Evolutionary conservation across 2,113 vertebrate species (phyloP), one percentile per base, ranked within the genome.

Genomic region (Tautogolabrus adspersus): DNA sequence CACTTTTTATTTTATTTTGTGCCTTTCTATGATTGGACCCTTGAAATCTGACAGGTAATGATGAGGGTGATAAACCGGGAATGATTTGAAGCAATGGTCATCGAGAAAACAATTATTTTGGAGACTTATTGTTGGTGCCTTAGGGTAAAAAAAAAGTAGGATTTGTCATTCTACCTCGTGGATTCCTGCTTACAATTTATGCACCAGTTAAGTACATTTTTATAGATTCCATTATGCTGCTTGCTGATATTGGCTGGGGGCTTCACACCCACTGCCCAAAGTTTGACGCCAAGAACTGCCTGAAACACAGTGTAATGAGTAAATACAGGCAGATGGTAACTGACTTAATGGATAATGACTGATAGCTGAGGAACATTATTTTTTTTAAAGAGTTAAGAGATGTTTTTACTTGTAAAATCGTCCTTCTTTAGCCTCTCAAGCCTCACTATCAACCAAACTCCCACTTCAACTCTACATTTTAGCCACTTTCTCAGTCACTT

Each of bases 401-500:
- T n/a, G n/a, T n/a, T n/a, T n/a, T n/a, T n/a, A n/a, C n/a, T n/a
- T 40, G 38, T 40, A 40, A 40, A 40, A 40, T 40, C 38, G 2
- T 40, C 38, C 10, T 42, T 42, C 40, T 42, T 42, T 42, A 19
- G 15, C 47, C 46, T 47, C 15, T 16, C 15, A 6, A 47, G 15
- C 15, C 40, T 42, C 8, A 42, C 11, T 10, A 42, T 9, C 40
- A 42, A 18, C 47, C 16, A 7, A 19, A 16, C 47, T 46, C 16
- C 1, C 18, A 18, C 10, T 16, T 1, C 47, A 18, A 13, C 13
- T 16, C 15, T 44, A 21, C 21, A 66, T 22, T 69, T 13, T 49
- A 23, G 34, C 46, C 21, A 15, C 49, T 40, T 9, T 67, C 66
- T 67, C 38, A n/a, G 23, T 72, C 63, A 30, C 61, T 57, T 42